Evolutionary conservation across 23 tunicate species (phyloP).

Genomic region (Styela plicata): DNA sequence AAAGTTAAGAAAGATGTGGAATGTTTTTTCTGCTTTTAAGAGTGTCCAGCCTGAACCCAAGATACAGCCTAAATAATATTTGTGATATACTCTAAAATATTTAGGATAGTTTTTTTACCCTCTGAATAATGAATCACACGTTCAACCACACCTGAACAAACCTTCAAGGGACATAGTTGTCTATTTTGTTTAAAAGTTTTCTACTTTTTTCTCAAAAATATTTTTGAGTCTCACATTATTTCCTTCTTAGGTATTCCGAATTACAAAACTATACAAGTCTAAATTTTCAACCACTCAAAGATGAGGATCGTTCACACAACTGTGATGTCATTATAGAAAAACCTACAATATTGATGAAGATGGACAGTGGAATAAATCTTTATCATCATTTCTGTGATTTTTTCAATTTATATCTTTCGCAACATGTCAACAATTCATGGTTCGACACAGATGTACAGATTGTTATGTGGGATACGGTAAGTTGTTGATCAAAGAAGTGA

Average conservation of each 20-base stretch:
- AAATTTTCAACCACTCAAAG: neutral
- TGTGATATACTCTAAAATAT: neutral
- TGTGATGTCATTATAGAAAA: slow-evolving; percentile 69
- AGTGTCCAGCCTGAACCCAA: too few species aligned
- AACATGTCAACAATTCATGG: slow-evolving; percentile 67
- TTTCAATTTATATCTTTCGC: slow-evolving; percentile 88
- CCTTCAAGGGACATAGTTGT: too few species aligned
- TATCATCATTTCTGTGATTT: slow-evolving; percentile 97
- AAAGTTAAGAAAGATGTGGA: too few species aligned
- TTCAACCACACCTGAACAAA: too few species aligned
- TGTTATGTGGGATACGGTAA: slow-evolving; percentile 94
- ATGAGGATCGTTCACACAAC: neutral
- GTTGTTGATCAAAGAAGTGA: too few species aligned
- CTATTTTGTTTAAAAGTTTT: too few species aligned
- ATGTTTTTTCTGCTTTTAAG: too few species aligned
- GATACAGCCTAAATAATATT: neutral
- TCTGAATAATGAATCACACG: too few species aligned
- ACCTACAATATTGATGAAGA: slow-evolving; percentile 77
- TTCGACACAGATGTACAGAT: slow-evolving; percentile 61
- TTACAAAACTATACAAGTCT: slow-evolving; percentile 59
- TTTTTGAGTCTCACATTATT: too few species aligned
- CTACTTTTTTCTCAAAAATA: too few species aligned
- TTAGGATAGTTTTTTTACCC: too few species aligned
- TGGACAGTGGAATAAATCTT: slow-evolving; percentile 87
- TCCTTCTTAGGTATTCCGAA: slow-evolving; percentile 73